Conservation (phyloP, 2,888 invertebrate species). For the Stenodera caucasica region DNA sequence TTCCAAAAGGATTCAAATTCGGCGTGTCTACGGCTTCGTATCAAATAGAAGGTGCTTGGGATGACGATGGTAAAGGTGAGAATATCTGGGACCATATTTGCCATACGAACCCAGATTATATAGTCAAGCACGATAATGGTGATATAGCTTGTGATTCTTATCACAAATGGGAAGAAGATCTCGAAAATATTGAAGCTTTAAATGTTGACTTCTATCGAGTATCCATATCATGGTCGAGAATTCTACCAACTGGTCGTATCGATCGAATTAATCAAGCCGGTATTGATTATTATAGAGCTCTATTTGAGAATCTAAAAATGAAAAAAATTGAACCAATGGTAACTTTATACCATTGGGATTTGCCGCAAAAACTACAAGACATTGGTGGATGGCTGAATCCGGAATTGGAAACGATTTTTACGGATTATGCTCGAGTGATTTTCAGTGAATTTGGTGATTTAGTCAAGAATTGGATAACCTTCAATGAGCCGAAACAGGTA, state of each 20-base stretch:
- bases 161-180: conserved; percentile 64
- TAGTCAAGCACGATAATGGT: conserved; percentile 60
- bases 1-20: conserved; percentile 36
- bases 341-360: conserved; percentile 49
- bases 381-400: conserved; percentile 65
- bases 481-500: conserved; percentile 56
- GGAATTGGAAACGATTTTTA: conserved; percentile 58
- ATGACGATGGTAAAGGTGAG: conserved; percentile 59
- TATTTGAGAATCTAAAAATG: conserved; percentile 68
- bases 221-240: conserved; percentile 42
- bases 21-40: conserved; percentile 39
- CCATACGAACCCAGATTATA: conserved; percentile 56
- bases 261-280: conserved; percentile 69
- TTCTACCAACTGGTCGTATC: conserved; percentile 64
- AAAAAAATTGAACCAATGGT: conserved; percentile 60
- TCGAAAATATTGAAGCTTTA: conserved; percentile 42
- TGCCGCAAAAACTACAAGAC: conserved; percentile 53
- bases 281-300: conserved; percentile 71
- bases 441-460: conserved; percentile 41
- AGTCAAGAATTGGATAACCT: conserved; percentile 58
- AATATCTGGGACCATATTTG: conserved; percentile 71
- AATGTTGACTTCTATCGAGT: conserved; percentile 59
- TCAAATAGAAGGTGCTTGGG: conserved; percentile 43
- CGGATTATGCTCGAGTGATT: conserved; percentile 60
- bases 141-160: conserved; percentile 69